These are phyloP conservation scores for Lophochroa leadbeateri DNA, from an alignment of 2,113 vertebrate species.

Conservation along the genomic window DNA sequence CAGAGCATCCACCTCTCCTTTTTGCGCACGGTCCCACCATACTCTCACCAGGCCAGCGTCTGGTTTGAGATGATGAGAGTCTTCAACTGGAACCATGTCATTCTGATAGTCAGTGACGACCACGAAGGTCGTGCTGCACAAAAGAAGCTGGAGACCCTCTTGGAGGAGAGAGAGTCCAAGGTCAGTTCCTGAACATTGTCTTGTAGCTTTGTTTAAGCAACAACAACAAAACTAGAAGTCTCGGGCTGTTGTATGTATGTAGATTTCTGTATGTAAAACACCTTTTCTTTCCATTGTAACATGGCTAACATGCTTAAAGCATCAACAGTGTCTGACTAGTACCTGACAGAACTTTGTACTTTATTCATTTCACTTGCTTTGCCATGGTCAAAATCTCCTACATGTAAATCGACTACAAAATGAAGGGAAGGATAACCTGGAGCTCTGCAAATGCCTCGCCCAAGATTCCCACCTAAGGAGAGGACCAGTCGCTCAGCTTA, in stretches of 20 bases:
- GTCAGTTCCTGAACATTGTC: constrained; percentile 79
- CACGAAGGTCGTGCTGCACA: constrained; percentile 96
- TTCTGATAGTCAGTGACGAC: constrained; percentile 96
- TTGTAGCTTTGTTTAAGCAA: constrained; percentile 66
- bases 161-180: constrained; percentile 98
- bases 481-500: constrained; percentile 57
- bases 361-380: constrained; percentile 98
- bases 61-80: constrained; percentile 99
- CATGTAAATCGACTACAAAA: constrained; percentile 90
- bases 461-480: constrained; percentile 52
- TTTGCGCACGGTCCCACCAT: constrained; percentile 94
- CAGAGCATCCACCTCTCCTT: constrained; percentile 99
- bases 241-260: constrained; percentile 84
- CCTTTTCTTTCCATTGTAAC: constrained; percentile 96
- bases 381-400: constrained; percentile 95
- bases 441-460: constrained; percentile 89
- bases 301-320: constrained; percentile 90
- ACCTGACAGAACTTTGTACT: constrained; percentile 94
- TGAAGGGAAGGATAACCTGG: constrained; percentile 90
- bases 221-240: constrained; percentile 66
- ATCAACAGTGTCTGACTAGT: constrained; percentile 95
- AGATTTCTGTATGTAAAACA: constrained; percentile 91
- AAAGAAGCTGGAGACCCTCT: constrained; percentile 95
- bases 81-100: constrained; percentile 98
- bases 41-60: constrained; percentile 97